Percentiles rank a stretch among this genome's conserved stretches.
These are phyloP conservation scores for Periophthalmus magnuspinnatus DNA, from an alignment of 2,797 vertebrate genomes.

Conservation along the genomic window DNA sequence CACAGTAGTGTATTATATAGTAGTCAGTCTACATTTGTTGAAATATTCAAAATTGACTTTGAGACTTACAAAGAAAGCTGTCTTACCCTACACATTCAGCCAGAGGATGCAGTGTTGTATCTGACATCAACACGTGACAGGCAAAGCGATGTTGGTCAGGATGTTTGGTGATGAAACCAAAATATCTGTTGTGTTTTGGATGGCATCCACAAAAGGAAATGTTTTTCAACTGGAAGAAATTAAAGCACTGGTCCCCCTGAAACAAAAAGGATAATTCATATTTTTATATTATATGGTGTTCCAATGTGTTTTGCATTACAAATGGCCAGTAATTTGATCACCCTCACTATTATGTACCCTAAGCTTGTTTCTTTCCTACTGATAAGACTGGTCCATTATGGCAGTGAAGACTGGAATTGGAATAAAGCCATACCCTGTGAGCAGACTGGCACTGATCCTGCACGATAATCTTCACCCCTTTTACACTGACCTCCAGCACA, in stretches of 20 bases:
- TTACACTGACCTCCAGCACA: conserved; percentile 89
- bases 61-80: neutral
- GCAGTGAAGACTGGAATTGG: neutral
- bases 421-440: conserved; percentile 70
- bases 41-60: neutral
- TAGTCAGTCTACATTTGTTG: neutral
- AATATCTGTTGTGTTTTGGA: conserved; percentile 96
- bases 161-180: conserved; percentile 97
- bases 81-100: conserved; percentile 90
- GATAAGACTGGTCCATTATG: neutral
- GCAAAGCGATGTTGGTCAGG: conserved; percentile 96
- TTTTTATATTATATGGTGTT: neutral
- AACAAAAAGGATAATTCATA: neutral
- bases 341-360: neutral
- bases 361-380: no score
- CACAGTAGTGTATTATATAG: neutral
- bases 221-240: conserved; percentile 98
- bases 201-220: conserved; percentile 97
- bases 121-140: conserved; percentile 95
- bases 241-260: conserved; percentile 90
- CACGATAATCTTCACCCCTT: conserved; percentile 88
- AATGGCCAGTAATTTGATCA: neutral
- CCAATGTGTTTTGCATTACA: neutral
- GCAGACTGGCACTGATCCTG: conserved; percentile 84
- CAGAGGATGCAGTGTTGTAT: conserved; percentile 88